phyloP scores from a whole-genome alignment of 2,113 vertebrate genomes.

The Cygnus buccinator region DNA sequence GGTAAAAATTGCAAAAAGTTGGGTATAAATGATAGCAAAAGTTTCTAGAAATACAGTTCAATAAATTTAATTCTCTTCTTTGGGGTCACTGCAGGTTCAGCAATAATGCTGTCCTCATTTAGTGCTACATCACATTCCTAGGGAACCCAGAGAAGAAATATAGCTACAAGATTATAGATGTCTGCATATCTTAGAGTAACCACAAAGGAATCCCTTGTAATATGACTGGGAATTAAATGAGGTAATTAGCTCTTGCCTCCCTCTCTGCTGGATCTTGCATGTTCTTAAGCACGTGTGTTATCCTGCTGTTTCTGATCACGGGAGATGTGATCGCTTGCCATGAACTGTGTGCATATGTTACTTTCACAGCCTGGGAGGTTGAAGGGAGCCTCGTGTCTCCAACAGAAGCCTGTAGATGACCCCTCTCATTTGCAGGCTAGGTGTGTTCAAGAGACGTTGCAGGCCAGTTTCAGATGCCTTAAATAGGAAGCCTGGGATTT shows the following conservation, averaged over 20 bases:
- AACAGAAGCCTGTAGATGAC: neutral
- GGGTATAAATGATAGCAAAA: neutral
- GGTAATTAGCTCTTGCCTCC: neutral
- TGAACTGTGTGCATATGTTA: neutral
- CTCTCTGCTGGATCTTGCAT: neutral
- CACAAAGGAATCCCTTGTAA: neutral
- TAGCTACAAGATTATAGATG: neutral
- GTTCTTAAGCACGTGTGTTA: neutral
- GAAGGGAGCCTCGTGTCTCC: neutral
- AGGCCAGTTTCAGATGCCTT: neutral
- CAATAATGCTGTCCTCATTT: neutral
- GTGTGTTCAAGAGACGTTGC: neutral
- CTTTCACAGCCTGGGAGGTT: neutral
- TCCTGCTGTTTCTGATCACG: neutral
- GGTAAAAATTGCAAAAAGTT: neutral
- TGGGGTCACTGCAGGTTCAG: neutral
- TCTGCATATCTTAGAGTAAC: neutral
- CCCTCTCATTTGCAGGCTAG: neutral
- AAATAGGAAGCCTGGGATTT: neutral
- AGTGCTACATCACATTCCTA: neutral
- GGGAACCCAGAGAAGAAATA: neutral
- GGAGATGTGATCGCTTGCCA: neutral
- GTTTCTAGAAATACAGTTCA: neutral
- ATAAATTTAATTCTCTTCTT: neutral
- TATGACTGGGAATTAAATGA: neutral